Evolutionary conservation across 2,888 invertebrate species (phyloP), one percentile per base, ranked within the genome.

Genomic region (Chrysina gloriosa): DNA sequence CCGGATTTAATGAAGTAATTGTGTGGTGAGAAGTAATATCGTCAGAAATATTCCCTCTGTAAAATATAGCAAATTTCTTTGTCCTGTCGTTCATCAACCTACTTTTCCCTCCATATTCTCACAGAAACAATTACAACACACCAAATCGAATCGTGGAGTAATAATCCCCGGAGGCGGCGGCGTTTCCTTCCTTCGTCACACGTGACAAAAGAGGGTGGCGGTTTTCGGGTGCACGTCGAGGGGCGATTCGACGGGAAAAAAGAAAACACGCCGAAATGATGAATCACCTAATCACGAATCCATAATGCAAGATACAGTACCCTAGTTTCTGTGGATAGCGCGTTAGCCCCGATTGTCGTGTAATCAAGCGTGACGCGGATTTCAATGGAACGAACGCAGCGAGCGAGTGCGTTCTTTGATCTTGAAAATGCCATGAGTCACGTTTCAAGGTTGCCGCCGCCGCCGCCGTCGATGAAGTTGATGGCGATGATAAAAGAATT

Each of bases 201-300:
- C 58, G 58, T 61, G 58, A 27, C 42, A 11, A n/a, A 16, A 9
- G 11, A 25, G 19, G 9, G 42, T 42, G 58, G 58, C 45, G 45
- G 58, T 25, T 61, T 58, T 23, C 11, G 14, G 7, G 23, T 39
- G 19, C 25, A 21, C 25, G 27, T 7, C n/a, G n/a, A n/a, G n/a
- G n/a, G n/a, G n/a, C n/a, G n/a, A n/a, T n/a, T n/a, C n/a, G n/a
- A n/a, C n/a, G n/a, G n/a, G n/a, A n/a, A n/a, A n/a, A n/a, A n/a
- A n/a, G n/a, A n/a, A n/a, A n/a, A n/a, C n/a, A n/a, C n/a, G 14
- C 31, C 54, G 58, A 66, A 58, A 66, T 31, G 58, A 66, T 69
- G 69, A 69, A 65, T 69, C 69, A 69, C 63, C 66, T 69, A 69
- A 69, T 69, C 69, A 65, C 63, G 21, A 39, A 21, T 36, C 48